Base-by-base conservation (phyloP, 2,888 invertebrate species). In the Apamea crenata region DNA sequence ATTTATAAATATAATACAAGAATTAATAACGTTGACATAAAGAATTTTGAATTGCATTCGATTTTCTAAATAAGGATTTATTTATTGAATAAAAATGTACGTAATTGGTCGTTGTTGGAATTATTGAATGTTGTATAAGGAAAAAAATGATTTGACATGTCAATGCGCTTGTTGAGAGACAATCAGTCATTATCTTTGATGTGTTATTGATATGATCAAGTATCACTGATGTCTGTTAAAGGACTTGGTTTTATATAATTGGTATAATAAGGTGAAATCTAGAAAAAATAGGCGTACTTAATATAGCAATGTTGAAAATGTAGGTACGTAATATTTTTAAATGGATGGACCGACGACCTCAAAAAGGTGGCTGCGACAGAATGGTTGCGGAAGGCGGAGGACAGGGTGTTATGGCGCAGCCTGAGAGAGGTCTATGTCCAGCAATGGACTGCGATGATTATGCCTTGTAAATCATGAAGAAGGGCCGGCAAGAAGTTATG, bases 41-140 rank as follows among this genome's bases (percentile, higher is more conserved):
- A 77, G 63, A 77, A 82, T 74, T 85, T 73, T 50, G 72, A 84
- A 81, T 74, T 75, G 68, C 32, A 71, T 78, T 78, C 79, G 65
- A 80, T 83, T 70, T 69, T 56, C 71, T 81, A 56, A 76, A 86
- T 79, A 88, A 36, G 78, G 87, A 69, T 65, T 79, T 86, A 75
- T 74, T 70, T 65, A 74, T 79, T 25, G 75, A 75, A 83, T 73
- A 76, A 86, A 83, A 81, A 79, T 75, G 77, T 74, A n/a, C 65
- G 16, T 86, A 76, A 80, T 78, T 80, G 80, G 32, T 66, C 8
- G 44, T 53, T 47, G 40, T 56, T 75, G 70, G 63, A 80, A 80
- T 86, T 72, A 88, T 80, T 75, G 36, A 56, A 77, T 59, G 59
- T 63, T 61, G 68, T 29, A 61, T 65, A 1, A 14, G 25, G 72